Evolutionary conservation across 2,888 invertebrate genomes (phyloP), one percentile per base, ranked within the genome.

Genomic region (Chrysolina oricalcia): DNA sequence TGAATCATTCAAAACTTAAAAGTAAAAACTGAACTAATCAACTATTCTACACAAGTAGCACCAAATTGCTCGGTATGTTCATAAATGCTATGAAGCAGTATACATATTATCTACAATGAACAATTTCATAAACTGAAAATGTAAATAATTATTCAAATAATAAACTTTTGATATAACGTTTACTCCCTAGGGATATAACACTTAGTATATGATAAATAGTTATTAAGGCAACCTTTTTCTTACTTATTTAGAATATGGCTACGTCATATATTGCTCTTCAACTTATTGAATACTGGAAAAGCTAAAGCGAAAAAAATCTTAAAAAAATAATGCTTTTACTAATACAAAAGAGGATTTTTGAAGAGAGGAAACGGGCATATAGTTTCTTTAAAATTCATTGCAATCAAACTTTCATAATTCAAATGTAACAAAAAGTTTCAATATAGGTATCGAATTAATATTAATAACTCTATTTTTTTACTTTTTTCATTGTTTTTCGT

Each of bases 41-140:
- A 78, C 79, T 80, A 78, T 80, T 79, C 86, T 87, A 86, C 82
- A 82, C 79, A 85, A 85, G 83, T 89, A 89, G 88, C 88, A 89
- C 88, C 88, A 88, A 87, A 86, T 83, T 86, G 88, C 88, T 88
- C 88, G 84, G 73, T 76, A 73, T 82, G 77, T 81, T 83, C 81
- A 85, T 87, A 88, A 88, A 88, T 88, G 88, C 88, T 86, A 83
- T 83, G 73, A 87, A 88, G 86, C 87, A 85, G 83, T 86, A 83
- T 86, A 86, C 83, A 86, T 80, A 82, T 82, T 85, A 86, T 86
- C 85, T 86, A 86, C 85, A 86, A 82, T 68, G 77, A 78, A 77
- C 78, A 68, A 74, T 77, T 73, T 70, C 68, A 72, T 70, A 75
- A 73, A 76, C 76, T 67, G 74, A 64, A 72, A 76, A 74, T 78